phyloP scores from a whole-genome alignment of 2,113 vertebrate species.

The Tychaedon coryphoeus region DNA sequence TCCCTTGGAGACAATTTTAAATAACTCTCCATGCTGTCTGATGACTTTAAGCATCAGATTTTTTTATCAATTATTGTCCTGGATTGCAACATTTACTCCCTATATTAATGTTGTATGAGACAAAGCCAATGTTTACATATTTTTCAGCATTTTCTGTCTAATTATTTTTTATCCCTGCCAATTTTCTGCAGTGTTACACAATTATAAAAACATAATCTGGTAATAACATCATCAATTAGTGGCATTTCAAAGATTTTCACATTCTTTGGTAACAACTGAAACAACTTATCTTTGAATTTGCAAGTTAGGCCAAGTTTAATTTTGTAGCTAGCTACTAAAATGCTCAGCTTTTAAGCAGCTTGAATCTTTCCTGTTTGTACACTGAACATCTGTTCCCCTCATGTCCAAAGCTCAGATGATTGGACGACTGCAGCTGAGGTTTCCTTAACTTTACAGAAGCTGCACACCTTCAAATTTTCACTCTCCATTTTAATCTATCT shows the following conservation, averaged over 20 bases:
- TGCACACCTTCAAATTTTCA: neutral
- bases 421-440: neutral
- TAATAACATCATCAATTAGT: neutral
- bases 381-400: neutral
- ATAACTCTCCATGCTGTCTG: neutral
- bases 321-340: neutral
- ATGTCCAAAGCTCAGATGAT: neutral
- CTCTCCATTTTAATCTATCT: neutral
- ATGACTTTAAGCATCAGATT: neutral
- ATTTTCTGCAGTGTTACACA: neutral
- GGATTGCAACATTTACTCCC: neutral
- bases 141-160: neutral
- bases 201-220: neutral
- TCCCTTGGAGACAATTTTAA: neutral
- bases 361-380: neutral
- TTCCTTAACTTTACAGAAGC: neutral
- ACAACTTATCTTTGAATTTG: neutral
- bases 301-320: neutral
- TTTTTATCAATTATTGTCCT: neutral
- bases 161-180: neutral
- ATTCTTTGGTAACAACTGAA: neutral
- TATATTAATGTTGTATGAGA: neutral
- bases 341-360: neutral
- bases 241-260: neutral
- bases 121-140: neutral